Evolutionary conservation across 23 tunicate species (phyloP), one percentile per base, ranked within the genome.

Genomic region (Corella eumyota): DNA sequence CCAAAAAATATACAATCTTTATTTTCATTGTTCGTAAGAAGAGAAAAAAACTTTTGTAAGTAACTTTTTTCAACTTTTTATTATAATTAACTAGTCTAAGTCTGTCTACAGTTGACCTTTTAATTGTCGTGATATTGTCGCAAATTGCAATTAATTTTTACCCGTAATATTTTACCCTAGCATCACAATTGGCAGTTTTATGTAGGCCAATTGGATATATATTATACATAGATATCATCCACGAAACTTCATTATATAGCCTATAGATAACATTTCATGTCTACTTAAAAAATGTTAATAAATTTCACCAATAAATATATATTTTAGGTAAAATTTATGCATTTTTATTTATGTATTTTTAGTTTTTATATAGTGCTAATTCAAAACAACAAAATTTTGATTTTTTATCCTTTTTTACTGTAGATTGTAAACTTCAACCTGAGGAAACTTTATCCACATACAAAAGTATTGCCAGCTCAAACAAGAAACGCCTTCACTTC

Each of bases 21-120:
- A 30, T 81, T 73, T 37, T 79, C 67, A 22, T 45, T 81, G 3
- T 73, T 45, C 38, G 34, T 60, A 13, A 32, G 63, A 19, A 58
- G 73, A 36, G 77, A 59, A 30, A 78, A 81, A 28, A 81, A 81
- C 51, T 81, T 81, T 60, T 72, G 91, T 81, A 46, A 81, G 91
- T 58, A n/a, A n/a, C n/a, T n/a, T n/a, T n/a, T n/a, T n/a, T n/a
- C n/a, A n/a, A n/a, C n/a, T n/a, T n/a, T n/a, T n/a, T n/a, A n/a
- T n/a, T n/a, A n/a, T n/a, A n/a, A n/a, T n/a, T n/a, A n/a, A n/a
- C n/a, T n/a, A n/a, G n/a, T n/a, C n/a, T n/a, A n/a, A n/a, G n/a
- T n/a, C n/a, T n/a, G n/a, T n/a, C n/a, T n/a, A n/a, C n/a, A n/a
- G n/a, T n/a, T n/a, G n/a, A n/a, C n/a, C n/a, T n/a, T n/a, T n/a